Evolutionary conservation across 2,888 invertebrate genomes (phyloP), one percentile per base, ranked within the genome.

Genomic region (Gari tellinella): DNA sequence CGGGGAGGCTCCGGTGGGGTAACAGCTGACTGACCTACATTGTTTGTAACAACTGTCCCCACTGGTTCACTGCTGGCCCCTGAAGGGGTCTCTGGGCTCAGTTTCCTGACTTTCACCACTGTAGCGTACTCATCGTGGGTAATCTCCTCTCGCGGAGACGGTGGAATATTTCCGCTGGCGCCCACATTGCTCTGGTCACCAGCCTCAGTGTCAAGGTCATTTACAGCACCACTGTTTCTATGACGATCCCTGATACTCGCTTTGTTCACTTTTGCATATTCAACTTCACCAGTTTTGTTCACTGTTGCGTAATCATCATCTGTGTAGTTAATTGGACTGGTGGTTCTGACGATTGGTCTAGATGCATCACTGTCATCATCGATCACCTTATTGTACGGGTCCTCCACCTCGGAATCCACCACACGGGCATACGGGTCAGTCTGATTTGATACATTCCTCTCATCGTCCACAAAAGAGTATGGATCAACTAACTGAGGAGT

Each of bases 391-490:
- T 75, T 75, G 66, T 81, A 82, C 0, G 84, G 82, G 46, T 84
- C 84, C 48, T 77, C 77, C 17, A 51, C 66, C 10, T 79, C 81
- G 1, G 68, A 76, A 31, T 78, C 78, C n/a, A 62, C 62, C 4
- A 77, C 76, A 7, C 72, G 61, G 23, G 73, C 56, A 46, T 80
- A 80, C 0, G 77, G 81, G 45, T 81, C 78, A 15, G 78, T 78
- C 40, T 79, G 74, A 65, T 79, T 79, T 10, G 79, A 79, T 15
- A 79, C 82, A 55, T 81, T 77, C 43, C 77, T 61, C n/a, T 80
- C 81, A 3, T 80, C 82, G 62, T 68, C 77, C 17, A 74, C 64
- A 43, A 51, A 58, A 12, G 72, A 48, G 58, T 79, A 79, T 12
- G 79, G 79, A 68, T 79, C 79, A 57, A 25, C 40, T 5, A 19